A percentile compares a stretch with the other conserved stretches of the same genome.
Conservation (phyloP, 2,113 vertebrate genomes). For the Butorides virescens region DNA sequence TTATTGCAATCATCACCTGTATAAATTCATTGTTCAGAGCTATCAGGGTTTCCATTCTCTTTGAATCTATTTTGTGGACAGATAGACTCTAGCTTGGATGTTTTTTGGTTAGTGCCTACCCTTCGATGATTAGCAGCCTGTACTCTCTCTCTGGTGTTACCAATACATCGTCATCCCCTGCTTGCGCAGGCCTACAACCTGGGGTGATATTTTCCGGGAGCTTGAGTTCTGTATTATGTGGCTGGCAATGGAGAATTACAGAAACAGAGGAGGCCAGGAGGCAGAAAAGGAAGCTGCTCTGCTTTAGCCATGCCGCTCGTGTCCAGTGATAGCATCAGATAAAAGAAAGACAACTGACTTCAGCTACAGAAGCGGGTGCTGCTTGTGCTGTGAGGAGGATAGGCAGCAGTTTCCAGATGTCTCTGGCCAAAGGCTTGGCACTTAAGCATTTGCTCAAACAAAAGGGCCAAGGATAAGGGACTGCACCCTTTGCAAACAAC, state of each 20-base stretch:
- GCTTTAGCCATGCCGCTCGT: neutral
- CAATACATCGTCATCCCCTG: neutral
- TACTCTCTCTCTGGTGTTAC: neutral
- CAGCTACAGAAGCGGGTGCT: neutral
- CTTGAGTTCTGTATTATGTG: rapidly evolving
- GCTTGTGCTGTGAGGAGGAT: neutral
- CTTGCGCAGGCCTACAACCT: neutral
- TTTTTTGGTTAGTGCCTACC: neutral
- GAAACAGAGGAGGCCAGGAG: neutral
- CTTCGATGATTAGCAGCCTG: neutral
- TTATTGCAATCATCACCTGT: neutral
- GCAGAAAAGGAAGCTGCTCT: neutral
- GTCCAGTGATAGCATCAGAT: neutral
- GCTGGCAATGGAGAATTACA: neutral
- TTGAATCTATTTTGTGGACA: neutral
- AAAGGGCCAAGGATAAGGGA: slow-evolving; percentile 63
- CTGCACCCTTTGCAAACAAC: slow-evolving; percentile 63
- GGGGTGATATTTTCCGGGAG: neutral
- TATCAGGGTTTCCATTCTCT: neutral
- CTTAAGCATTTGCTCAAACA: slow-evolving; percentile 59
- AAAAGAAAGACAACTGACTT: neutral
- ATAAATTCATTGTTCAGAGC: neutral
- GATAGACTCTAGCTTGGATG: neutral
- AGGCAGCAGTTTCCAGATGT: slow-evolving; percentile 47
- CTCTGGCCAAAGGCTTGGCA: slow-evolving; percentile 54